Percentiles rank a stretch among this genome's conserved stretches.
phyloP scores from a whole-genome alignment of 2,888 invertebrate species.

The Hydriomena furcata region DNA sequence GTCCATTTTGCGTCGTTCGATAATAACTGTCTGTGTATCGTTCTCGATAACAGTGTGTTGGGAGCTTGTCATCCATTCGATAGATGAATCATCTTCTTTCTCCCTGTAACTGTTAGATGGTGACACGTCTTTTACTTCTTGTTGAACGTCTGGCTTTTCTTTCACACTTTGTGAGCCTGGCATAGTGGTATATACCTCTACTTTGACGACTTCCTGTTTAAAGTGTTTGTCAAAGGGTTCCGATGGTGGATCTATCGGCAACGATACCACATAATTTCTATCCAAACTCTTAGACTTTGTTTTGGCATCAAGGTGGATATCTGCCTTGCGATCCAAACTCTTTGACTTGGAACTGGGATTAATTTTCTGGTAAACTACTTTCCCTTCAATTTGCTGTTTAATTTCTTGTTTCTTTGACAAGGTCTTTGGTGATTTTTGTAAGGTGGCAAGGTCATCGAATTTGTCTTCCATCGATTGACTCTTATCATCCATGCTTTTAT shows the following conservation, averaged over 20 bases:
- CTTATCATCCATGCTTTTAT: conserved; percentile 86
- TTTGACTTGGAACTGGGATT: conserved; percentile 83
- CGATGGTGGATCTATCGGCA: conserved; percentile 55
- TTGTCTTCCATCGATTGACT: conserved; percentile 85
- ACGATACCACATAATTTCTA: conserved; percentile 83
- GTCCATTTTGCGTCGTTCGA: conserved; percentile 84
- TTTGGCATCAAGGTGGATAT: conserved; percentile 82
- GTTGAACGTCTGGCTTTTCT: conserved; percentile 51
- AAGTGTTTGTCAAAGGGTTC: conserved; percentile 72
- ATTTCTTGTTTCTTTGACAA: conserved; percentile 84
- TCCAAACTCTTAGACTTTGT: conserved; percentile 87
- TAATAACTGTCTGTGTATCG: conserved; percentile 85
- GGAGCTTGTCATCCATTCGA: conserved; percentile 75
- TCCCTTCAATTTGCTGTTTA: conserved; percentile 86
- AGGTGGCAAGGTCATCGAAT: conserved; percentile 80
- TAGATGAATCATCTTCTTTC: conserved; percentile 76
- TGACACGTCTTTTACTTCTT: conserved; percentile 57
- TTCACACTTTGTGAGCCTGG: conserved; percentile 48
- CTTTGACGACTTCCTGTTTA: conserved; percentile 76
- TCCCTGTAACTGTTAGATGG: conserved; percentile 71
- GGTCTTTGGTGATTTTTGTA: conserved; percentile 84
- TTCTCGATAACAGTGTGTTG: conserved; percentile 74
- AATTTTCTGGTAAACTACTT: conserved; percentile 85
- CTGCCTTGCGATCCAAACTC: conserved; percentile 86
- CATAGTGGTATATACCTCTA: conserved; percentile 72